Evolutionary conservation across 2,888 invertebrate genomes (phyloP), one percentile per base, ranked within the genome.

Genomic region (Tetragonula carbonaria): DNA sequence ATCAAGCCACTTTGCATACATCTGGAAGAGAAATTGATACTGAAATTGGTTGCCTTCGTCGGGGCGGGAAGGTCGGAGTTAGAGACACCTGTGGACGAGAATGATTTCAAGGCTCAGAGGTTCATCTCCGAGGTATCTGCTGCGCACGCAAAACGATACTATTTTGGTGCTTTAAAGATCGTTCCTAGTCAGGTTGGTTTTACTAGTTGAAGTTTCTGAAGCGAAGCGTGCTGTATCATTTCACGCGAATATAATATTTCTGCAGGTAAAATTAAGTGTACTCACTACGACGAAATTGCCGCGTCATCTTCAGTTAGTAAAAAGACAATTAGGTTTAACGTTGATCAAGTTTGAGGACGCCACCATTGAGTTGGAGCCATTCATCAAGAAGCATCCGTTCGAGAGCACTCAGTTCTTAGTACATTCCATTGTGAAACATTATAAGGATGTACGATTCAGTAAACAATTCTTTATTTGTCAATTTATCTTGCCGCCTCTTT

Each of bases 271-370:
- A 2, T 95, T 99, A 82, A 98, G 98, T 93, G 98, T 99, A 93
- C 96, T 97, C 87, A 99, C 99, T 45, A 97, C 98, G 0, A 96
- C 96, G 88, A 98, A 98, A 95, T 95, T 99, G 81, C 96, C 97
- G 0, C 94, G 96, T 0, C 97, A 97, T 91, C 96, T 99, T 85
- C 96, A 96, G 84, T 95, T 96, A 85, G 96, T 99, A 78, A 99
- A 99, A 95, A 96, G 97, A 84, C 97, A 97, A 86, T 95, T 98
- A 76, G 98, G 98, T 1, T 95, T 99, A 66, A 98, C 98, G 66
- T 95, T 99, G 80, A 97, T 99, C 90, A 97, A 98, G 93, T 99
- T 99, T 95, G 99, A 99, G 95, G 99, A 99, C 95, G 99, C 99
- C 21, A 96, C 97, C 65, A 98, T 99, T 21, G 98, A 98, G 93